A percentile compares a stretch with the other conserved stretches of the same genome.
phyloP scores from a whole-genome alignment of 2,888 invertebrate species.

The Temnothorax rugatulus region DNA sequence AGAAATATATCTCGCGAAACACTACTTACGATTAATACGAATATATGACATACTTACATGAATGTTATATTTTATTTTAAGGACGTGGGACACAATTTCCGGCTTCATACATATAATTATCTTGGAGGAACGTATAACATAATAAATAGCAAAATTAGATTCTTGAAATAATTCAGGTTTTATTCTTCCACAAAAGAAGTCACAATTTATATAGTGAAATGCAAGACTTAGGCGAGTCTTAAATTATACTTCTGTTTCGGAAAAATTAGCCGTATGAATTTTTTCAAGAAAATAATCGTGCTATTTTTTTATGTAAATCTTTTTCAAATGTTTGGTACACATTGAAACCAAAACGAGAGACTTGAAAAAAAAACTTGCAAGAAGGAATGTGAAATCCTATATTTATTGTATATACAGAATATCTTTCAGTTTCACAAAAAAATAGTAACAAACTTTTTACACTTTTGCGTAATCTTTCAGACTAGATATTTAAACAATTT shows the following conservation, averaged over 20 bases:
- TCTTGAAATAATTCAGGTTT: constrained; percentile 16
- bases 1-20: constrained; percentile 1
- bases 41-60: constrained; percentile 11
- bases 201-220: neutral
- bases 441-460: neutral
- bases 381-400: neutral
- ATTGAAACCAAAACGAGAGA: neutral
- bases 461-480: neutral
- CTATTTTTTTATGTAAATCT: neutral
- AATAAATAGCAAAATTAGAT: constrained; percentile 7
- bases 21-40: constrained; percentile 13
- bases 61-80: constrained; percentile 11
- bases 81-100: neutral
- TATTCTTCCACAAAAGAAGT: constrained; percentile 17
- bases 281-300: constrained; percentile 14
- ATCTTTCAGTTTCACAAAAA: neutral
- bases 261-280: constrained; percentile 19
- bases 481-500: neutral
- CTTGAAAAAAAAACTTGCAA: neutral
- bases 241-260: neutral
- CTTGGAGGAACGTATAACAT: neutral
- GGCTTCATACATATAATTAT: neutral
- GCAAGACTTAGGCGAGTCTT: neutral
- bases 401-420: neutral
- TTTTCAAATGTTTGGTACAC: neutral